Evolutionary conservation across 2,797 vertebrate species (phyloP), one percentile per base, ranked within the genome.

Genomic region (Pteronotus mesoamericanus): DNA sequence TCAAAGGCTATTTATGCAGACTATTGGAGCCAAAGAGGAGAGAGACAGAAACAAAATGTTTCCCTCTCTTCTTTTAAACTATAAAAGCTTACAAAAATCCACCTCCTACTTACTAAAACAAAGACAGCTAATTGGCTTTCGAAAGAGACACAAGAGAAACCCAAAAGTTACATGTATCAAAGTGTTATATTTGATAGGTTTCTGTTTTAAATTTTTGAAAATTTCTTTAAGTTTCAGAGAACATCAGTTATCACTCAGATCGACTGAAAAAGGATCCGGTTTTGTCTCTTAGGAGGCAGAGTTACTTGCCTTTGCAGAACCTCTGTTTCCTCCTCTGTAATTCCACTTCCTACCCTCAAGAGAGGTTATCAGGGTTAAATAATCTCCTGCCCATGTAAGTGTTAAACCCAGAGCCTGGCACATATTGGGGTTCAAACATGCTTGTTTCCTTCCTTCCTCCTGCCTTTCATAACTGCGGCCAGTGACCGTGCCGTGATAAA

Each of bases 1-100:
- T 92, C 91, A 92, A 83, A 92, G 39, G 32, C 26, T 94, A 69
- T 89, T 95, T 86, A 78, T 18, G 68, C 21, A 85, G 84, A 82
- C 66, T 24, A 1, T 71, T 61, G 57, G 48, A 83, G 44, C 66
- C 85, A 61, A 72, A 95, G 57, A 51, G 68, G 6, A 83, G 34
- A 87, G 32, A 74, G 21, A 39, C 26, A 39, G 59, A 75, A 77
- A 55, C 37, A 24, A 74, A 48, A 42, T 24, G 51, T 69, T 48
- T 44, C 59, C 39, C n/a, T 74, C 10, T 69, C 51, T 61, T 55
- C 32, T 83, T 87, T 87, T 91, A 39, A 89, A 89, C 71, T 57
- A 39, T 2, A 9, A 82, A 91, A 88, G 37, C 55, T 74, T 61
- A 12, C 6, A 34, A 84, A 84, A 55, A 84, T 46, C 51, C 37